A percentile compares a stretch with the other conserved stretches of the same genome.
These are phyloP conservation scores for Lycaon pictus DNA, from an alignment of 2,113 vertebrate species.

Conservation along the genomic window DNA sequence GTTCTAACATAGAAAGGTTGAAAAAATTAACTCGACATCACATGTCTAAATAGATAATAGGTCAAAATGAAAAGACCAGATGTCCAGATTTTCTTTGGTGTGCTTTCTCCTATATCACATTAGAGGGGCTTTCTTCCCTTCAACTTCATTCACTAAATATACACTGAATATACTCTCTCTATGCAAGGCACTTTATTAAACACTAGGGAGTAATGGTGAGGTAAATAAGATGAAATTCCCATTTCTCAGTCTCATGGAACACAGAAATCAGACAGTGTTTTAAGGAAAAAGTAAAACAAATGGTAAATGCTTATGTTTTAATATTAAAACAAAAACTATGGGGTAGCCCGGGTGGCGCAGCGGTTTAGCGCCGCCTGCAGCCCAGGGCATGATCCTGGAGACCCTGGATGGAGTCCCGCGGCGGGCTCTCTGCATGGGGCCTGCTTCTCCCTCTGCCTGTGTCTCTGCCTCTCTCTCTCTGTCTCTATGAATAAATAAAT, in stretches of 20 bases:
- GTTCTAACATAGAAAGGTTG: background rate
- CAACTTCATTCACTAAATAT: conserved; percentile 21
- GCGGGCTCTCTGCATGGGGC: too few species aligned
- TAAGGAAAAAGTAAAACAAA: background rate
- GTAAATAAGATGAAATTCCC: background rate
- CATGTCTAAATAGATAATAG: background rate
- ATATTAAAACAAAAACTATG: conserved; percentile 14
- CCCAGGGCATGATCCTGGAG: too few species aligned
- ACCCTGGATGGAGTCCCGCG: too few species aligned
- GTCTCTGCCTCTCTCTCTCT: too few species aligned
- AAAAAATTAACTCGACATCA: conserved; percentile 3
- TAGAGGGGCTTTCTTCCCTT: background rate
- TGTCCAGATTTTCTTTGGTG: background rate
- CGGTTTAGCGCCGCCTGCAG: too few species aligned
- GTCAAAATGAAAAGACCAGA: background rate
- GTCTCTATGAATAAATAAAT: too few species aligned
- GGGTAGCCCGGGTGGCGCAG: too few species aligned
- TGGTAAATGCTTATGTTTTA: background rate
- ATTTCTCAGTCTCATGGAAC: background rate
- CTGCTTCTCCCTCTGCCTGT: too few species aligned
- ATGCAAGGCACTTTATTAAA: background rate
- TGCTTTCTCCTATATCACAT: background rate
- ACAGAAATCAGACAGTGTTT: conserved; percentile 22
- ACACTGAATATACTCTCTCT: background rate
- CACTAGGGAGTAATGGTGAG: background rate